Evolutionary conservation across 1,140 invertebrate genomes (phyloP).

Genomic region (Teleopsis dalmanni): DNA sequence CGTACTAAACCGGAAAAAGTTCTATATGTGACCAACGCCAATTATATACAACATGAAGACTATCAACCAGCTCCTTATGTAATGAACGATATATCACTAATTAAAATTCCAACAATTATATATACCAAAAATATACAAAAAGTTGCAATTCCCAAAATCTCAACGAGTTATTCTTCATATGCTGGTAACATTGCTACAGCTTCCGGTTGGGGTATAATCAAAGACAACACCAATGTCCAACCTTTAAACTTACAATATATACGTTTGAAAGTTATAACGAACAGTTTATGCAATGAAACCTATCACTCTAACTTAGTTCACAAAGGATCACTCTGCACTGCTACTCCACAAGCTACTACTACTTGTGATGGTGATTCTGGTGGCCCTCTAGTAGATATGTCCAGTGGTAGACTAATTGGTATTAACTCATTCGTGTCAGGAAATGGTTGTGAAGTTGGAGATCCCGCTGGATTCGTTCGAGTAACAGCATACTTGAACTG

Average conservation of each 20-base stretch:
- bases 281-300: constrained; percentile 16
- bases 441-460: constrained; percentile 29
- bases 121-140: constrained; percentile 31
- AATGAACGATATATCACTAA: constrained; percentile 52
- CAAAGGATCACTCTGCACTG: constrained; percentile 23
- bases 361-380: constrained; percentile 39
- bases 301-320: constrained; percentile 20
- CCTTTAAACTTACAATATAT: constrained; percentile 26
- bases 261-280: constrained; percentile 28
- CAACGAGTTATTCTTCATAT: constrained; percentile 19
- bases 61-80: constrained; percentile 32
- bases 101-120: constrained; percentile 45
- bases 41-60: constrained; percentile 46
- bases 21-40: constrained; percentile 33
- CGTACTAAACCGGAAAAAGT: constrained; percentile 29
- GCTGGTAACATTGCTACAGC: constrained; percentile 21
- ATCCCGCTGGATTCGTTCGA: constrained; percentile 34
- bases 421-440: constrained; percentile 40
- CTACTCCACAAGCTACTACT: constrained; percentile 22
- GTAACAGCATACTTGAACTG: constrained; percentile 30
- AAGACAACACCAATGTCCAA: constrained; percentile 31
- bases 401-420: constrained; percentile 27
- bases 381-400: constrained; percentile 20
- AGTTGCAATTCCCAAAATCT: constrained; percentile 30
- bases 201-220: constrained; percentile 29